Evolutionary conservation across 2,113 vertebrate species (phyloP), one percentile per base, ranked within the genome.

Genomic region (Holacanthus passer): DNA sequence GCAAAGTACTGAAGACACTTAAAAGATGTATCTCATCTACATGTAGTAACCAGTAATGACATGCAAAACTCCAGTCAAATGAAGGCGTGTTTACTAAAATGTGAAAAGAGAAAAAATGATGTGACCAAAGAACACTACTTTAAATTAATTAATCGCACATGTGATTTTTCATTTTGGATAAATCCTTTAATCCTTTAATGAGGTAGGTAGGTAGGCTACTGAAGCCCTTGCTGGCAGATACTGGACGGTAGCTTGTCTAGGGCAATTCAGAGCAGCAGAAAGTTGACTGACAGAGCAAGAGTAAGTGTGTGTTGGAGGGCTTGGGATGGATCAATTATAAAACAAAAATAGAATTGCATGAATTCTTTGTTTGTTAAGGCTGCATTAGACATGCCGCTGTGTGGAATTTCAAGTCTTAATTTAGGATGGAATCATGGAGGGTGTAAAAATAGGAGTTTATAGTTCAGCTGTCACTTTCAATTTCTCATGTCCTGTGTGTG

Each of bases 401-500:
- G 43, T 20, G 31, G 72, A 64, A 24, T 37, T 69, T 27, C 11
- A n/a, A 9, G 19, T 67, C 24, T 47, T 27, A 3, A 73, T 22
- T 45, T 37, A 31, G 5, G 24, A 62, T 55, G 2, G 62, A 45
- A 63, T 47, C 19, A 19, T 3, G 31, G 5, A 48, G 52, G 24
- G 47, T 31, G 41, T 56, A 20, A 58, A 65, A 65, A 53, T 5
- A 24, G 29, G 22, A 52, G 53, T 43, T 32, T 31, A 65, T 52
- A 41, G 41, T 53, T 65, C 12, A 56, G 8, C 16, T 50, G 14
- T 45, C 41, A 4, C 20, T 47, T 63, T 47, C n/a, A 47, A 31
- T 75, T 58, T 71, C 14, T 53, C 52, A 77, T 53, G 10, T 53
- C 6, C 16, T 47, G 63, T 19, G 11, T 39, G 47, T 59, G 41